Percentiles rank a stretch among this genome's conserved stretches.
Conservation (phyloP, 1,140 invertebrate genomes). For the Campoletis sonorensis region DNA sequence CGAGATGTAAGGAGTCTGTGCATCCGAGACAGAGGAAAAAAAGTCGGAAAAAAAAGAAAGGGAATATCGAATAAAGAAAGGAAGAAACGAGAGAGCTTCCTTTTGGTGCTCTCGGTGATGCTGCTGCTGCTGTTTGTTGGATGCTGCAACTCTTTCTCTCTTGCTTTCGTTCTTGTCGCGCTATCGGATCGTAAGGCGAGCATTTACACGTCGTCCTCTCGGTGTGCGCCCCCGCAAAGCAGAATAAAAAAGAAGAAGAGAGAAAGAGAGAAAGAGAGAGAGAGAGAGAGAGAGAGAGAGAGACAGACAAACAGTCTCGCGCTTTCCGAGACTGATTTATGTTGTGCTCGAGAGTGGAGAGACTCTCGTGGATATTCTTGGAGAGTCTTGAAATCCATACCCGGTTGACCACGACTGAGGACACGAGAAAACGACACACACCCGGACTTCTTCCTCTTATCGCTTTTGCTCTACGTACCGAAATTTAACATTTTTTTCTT, state of each 20-base stretch:
- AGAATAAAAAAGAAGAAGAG: background rate
- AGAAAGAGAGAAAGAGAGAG: slow-evolving; percentile 1
- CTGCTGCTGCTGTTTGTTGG: slow-evolving; percentile 15
- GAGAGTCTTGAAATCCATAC: slow-evolving; percentile 24
- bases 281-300: background rate
- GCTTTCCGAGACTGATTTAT: slow-evolving; percentile 22
- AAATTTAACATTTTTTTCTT: slow-evolving; percentile 40
- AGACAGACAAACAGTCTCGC: background rate
- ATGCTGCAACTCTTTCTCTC: slow-evolving; percentile 34
- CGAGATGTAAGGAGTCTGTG: slow-evolving; percentile 7
- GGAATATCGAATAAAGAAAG: slow-evolving; percentile 33
- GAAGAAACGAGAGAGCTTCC: slow-evolving; percentile 22
- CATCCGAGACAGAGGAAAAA: background rate
- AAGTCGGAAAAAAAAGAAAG: background rate
- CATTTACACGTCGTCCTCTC: slow-evolving; percentile 52
- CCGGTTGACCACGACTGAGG: slow-evolving; percentile 14
- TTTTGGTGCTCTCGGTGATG: slow-evolving; percentile 1
- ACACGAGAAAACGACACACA: slow-evolving; percentile 23
- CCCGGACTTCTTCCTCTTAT: slow-evolving; percentile 19
- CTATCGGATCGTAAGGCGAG: slow-evolving; percentile 55
- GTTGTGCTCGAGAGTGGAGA: background rate
- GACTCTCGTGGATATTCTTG: slow-evolving; percentile 18
- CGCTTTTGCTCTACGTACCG: slow-evolving; percentile 15
- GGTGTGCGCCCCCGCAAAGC: slow-evolving; percentile 49
- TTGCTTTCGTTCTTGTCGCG: slow-evolving; percentile 15